Conservation (phyloP, 2,113 vertebrate species). For the Mellivora capensis region DNA sequence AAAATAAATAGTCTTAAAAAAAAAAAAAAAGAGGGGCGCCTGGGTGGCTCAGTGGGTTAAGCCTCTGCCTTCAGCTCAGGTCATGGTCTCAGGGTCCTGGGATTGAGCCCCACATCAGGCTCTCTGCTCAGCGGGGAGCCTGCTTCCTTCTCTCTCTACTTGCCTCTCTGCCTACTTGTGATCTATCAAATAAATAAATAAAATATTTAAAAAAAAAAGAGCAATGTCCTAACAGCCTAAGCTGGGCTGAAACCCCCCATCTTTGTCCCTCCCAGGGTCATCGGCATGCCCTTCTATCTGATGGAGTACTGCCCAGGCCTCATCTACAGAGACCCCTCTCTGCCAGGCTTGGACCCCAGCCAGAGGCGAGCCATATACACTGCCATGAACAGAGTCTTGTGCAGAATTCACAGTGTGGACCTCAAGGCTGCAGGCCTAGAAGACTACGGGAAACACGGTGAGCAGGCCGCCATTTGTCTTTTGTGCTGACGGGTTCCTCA, state of each 20-base stretch:
- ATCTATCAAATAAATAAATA: no score
- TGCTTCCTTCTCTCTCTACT: no score
- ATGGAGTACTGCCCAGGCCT: conserved; percentile 84
- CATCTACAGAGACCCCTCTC: conserved; percentile 78
- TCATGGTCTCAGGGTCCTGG: no score
- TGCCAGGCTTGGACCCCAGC: conserved; percentile 76
- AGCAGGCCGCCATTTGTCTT: neutral
- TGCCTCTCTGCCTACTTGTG: no score
- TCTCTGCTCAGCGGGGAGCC: no score
- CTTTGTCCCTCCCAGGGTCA: conserved; percentile 72
- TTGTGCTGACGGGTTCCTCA: neutral
- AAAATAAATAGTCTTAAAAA: neutral
- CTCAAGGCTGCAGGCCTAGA: conserved; percentile 72
- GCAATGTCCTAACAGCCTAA: neutral
- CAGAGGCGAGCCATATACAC: conserved; percentile 76
- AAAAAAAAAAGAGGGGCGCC: no score
- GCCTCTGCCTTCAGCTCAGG: no score
- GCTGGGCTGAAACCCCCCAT: neutral
- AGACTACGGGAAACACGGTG: conserved; percentile 79
- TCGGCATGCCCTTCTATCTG: conserved; percentile 85
- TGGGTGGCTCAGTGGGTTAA: no score
- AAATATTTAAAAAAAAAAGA: neutral
- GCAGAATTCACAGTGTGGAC: conserved; percentile 84
- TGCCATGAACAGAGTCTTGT: conserved; percentile 83
- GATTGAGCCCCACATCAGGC: no score